These are phyloP conservation scores for Sturnus vulgaris DNA, from an alignment of 2,113 vertebrate species.

Conservation along the genomic window DNA sequence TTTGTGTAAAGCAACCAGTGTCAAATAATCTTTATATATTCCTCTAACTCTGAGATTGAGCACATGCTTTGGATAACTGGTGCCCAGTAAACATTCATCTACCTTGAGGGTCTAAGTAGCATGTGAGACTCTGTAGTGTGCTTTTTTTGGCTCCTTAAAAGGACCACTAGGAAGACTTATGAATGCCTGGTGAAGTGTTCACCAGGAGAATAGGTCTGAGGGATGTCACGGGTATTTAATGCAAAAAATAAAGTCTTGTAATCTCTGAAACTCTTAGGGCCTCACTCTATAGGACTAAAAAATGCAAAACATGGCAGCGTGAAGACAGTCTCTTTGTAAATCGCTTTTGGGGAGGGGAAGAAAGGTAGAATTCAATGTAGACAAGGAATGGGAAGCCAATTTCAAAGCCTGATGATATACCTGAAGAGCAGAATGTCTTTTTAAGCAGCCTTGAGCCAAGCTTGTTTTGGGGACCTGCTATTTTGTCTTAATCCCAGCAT, in stretches of 20 bases:
- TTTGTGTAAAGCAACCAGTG: background rate
- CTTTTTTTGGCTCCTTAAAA: background rate
- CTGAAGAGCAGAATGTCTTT: background rate
- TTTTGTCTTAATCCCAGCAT: slow-evolving; percentile 13
- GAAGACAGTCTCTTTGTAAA: background rate
- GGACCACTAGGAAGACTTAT: background rate
- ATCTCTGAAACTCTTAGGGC: background rate
- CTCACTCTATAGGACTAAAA: background rate
- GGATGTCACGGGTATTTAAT: background rate
- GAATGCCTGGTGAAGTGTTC: background rate
- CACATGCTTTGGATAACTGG: background rate
- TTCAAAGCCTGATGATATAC: background rate
- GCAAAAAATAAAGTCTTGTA: background rate
- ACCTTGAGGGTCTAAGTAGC: background rate
- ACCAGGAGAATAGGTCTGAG: background rate
- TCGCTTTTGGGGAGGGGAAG: background rate
- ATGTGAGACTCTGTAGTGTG: background rate
- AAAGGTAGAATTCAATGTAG: background rate
- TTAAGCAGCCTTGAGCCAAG: background rate
- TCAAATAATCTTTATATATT: background rate
- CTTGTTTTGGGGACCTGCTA: background rate
- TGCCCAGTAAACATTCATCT: background rate
- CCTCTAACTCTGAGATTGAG: background rate
- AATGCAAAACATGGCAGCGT: background rate
- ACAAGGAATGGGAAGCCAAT: background rate